Percentiles rank a stretch among this genome's conserved stretches.
Conservation (phyloP, 2,888 invertebrate species). For the Sclerodermus sp. region DNA sequence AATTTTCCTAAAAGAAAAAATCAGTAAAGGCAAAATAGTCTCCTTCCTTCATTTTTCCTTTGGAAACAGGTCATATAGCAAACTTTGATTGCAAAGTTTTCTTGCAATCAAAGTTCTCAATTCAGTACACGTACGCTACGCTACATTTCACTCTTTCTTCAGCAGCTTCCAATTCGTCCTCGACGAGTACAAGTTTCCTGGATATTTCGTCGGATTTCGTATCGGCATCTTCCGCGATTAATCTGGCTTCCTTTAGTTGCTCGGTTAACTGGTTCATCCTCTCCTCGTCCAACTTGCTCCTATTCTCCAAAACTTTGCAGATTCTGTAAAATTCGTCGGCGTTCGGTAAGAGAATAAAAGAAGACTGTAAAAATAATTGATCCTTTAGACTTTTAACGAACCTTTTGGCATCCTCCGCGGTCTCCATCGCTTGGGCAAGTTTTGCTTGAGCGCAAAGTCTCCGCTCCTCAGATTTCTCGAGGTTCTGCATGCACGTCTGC, state of each 20-base stretch:
- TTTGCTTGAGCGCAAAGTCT: constrained; percentile 43
- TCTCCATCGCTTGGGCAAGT: constrained; percentile 44
- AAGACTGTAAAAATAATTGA: too few species aligned
- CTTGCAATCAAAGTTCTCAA: neutral
- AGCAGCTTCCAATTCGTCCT: constrained; percentile 69
- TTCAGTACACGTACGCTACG: constrained; percentile 60
- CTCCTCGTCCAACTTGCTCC: constrained; percentile 67
- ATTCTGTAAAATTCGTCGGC: constrained; percentile 56
- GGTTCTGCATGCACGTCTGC: constrained; percentile 48
- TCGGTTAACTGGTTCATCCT: constrained; percentile 66
- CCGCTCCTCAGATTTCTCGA: constrained; percentile 51
- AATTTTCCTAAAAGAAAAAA: constrained; percentile 60
- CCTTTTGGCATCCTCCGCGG: constrained; percentile 50
- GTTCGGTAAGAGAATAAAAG: too few species aligned
- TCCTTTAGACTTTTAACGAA: constrained; percentile 22
- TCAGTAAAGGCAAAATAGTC: too few species aligned
- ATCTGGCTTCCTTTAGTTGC: constrained; percentile 68
- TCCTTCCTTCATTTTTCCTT: too few species aligned
- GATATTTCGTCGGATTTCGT: constrained; percentile 72
- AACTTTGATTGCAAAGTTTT: neutral
- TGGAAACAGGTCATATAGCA: too few species aligned
- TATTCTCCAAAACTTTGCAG: constrained; percentile 69
- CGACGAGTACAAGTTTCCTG: constrained; percentile 68
- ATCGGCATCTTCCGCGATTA: constrained; percentile 71
- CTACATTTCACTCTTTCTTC: constrained; percentile 69